Conservation (phyloP, 2,113 vertebrate genomes). For the Elgaria multicarinata region DNA sequence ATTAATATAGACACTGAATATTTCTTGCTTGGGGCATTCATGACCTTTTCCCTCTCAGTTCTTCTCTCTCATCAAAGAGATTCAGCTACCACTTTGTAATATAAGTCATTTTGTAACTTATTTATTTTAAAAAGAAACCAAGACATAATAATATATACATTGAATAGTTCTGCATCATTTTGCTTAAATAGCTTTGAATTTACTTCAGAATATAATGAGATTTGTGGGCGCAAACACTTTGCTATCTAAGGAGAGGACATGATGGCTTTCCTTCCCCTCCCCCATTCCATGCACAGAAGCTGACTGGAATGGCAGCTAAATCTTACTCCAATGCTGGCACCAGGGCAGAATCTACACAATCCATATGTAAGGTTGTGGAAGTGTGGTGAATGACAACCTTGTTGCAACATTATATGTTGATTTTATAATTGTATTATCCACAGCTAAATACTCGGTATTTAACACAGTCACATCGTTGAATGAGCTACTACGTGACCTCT, state of each 20-base stretch:
- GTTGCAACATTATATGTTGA: too few species aligned
- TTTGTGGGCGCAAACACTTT: neutral
- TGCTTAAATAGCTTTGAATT: neutral
- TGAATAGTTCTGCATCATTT: neutral
- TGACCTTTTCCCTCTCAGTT: neutral
- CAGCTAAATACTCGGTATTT: too few species aligned
- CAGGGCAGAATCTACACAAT: too few species aligned
- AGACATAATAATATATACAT: neutral
- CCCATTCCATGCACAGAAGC: neutral
- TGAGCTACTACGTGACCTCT: too few species aligned
- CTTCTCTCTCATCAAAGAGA: conserved; percentile 2
- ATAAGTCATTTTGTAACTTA: neutral
- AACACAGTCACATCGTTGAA: too few species aligned
- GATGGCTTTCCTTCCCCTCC: neutral
- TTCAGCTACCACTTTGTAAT: conserved; percentile 7
- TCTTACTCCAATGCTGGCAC: neutral
- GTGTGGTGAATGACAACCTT: too few species aligned
- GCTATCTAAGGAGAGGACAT: neutral
- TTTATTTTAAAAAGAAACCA: neutral
- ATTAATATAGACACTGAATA: neutral
- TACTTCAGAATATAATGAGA: conserved; percentile 13
- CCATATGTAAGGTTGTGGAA: too few species aligned
- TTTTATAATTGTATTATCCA: too few species aligned
- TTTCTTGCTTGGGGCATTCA: conserved; percentile 5
- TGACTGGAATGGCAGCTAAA: neutral